Base-by-base conservation (phyloP, 2,113 vertebrate species). In the Rhadina sibilatrix region DNA sequence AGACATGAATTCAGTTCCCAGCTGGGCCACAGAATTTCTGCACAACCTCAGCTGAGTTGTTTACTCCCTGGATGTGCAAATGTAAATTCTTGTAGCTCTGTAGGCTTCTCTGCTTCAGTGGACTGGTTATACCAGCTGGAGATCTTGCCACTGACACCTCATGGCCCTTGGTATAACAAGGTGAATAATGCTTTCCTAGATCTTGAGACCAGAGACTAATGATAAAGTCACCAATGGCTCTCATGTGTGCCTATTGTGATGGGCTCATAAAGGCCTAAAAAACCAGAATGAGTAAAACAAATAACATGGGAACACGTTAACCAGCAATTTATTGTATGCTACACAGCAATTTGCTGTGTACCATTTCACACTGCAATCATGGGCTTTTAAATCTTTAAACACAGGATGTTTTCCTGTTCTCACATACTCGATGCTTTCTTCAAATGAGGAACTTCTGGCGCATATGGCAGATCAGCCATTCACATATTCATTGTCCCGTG, bases 371-470 rank as follows among this genome's bases (percentile, higher is more conserved):
- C 12, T 27, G 71, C 8, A 5, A 65, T 49, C 5, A 1, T 22
- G 81, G 57, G 38, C 50, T 89, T 96, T 64, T 74, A 46, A 81
- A 90, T 44, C 70, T 94, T 94, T 87, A 85, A 59, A 80, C 47
- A 64, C 25, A n/a, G 61, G 31, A 63, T 47, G 33, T 42, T 83
- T 80, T 79, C 71, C 19, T 60, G 18, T 71, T 75, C 77, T 85
- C 87, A 74, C 72, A 57, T 56, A 92, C 20, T 53, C 13, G 3
- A 37, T 27, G 25, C 33, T 93, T 85, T 24, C 56, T 50, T 46
- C 84, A 92, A 78, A 77, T 33, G 46, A 80, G 82, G 71, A 96
- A 76, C 24, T 87, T 49, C 81, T 77, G 56, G 33, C 61, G 66
- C 8, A 15, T 89, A n/a, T 33, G 14, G 79, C 53, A 94, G 77